These are phyloP conservation scores for Rhagonycha lutea DNA, from an alignment of 2,888 invertebrate genomes.

Conservation along the genomic window DNA sequence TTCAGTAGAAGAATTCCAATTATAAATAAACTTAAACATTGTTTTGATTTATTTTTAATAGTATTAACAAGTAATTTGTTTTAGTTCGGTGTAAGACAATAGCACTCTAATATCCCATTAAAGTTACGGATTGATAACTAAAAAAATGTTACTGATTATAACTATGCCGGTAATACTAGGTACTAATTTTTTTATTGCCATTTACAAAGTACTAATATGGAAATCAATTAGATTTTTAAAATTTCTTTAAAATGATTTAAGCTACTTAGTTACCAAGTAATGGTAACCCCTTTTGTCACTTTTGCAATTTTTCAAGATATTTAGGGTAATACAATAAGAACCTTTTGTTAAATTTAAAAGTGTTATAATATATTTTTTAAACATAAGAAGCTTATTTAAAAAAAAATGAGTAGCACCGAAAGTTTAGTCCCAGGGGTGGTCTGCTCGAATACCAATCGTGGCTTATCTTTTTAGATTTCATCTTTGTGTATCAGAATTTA, in stretches of 20 bases:
- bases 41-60: too few species aligned
- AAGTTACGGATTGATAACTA: too few species aligned
- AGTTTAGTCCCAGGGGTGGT: conserved; percentile 31
- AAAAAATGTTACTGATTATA: not conserved
- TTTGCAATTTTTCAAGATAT: not conserved
- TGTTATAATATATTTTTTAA: conserved; percentile 2
- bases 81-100: too few species aligned
- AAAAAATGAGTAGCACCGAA: conserved; percentile 1
- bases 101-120: too few species aligned
- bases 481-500: conserved; percentile 31
- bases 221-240: not conserved
- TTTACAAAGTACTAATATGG: not conserved
- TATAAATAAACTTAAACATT: not conserved
- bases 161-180: not conserved
- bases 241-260: not conserved
- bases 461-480: conserved; percentile 33
- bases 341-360: conserved; percentile 4
- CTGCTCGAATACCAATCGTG: conserved; percentile 29
- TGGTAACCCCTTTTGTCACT: not conserved
- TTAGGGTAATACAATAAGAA: not conserved
- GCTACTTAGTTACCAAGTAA: conserved; percentile 1
- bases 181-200: not conserved
- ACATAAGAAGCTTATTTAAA: conserved; percentile 30
- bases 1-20: not conserved
- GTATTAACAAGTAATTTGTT: too few species aligned